Percentiles rank a stretch among this genome's conserved stretches.
phyloP scores from a whole-genome alignment of 2,888 invertebrate species.

The Coenonympha arcania region DNA sequence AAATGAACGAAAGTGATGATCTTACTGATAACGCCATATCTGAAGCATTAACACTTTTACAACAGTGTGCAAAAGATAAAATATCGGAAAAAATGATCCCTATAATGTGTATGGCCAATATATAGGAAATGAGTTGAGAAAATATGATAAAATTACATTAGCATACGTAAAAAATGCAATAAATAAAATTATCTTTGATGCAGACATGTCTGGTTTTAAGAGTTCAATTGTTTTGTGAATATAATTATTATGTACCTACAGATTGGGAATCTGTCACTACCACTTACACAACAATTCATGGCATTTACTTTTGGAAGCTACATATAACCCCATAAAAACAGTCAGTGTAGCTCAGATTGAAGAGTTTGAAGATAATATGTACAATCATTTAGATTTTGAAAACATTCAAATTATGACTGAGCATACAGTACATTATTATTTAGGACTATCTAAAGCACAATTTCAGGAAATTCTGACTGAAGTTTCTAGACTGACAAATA shows the following conservation, averaged over 20 bases:
- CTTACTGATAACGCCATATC: background rate
- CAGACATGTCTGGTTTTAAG: slow-evolving; percentile 11
- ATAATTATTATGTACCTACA: slow-evolving; percentile 27
- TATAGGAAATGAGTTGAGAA: background rate
- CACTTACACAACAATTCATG: background rate
- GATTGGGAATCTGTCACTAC: slow-evolving; percentile 4
- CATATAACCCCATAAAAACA: background rate
- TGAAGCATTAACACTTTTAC: background rate
- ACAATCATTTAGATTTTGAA: slow-evolving; percentile 2
- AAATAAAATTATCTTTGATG: background rate
- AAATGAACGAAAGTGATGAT: background rate
- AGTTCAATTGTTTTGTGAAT: slow-evolving; percentile 20
- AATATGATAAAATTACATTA: background rate
- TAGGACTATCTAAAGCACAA: background rate
- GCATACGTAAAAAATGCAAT: background rate
- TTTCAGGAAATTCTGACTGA: background rate
- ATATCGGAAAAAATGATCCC: background rate
- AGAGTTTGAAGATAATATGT: slow-evolving; percentile 1
- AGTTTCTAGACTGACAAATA: background rate
- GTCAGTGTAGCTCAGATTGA: background rate
- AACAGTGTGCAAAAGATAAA: background rate
- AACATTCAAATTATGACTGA: background rate
- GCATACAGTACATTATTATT: background rate
- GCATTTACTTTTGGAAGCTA: background rate
- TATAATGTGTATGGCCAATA: background rate